Evolutionary conservation across 2,797 vertebrate species (phyloP).

Genomic region (Ctenosaura bakeri): DNA sequence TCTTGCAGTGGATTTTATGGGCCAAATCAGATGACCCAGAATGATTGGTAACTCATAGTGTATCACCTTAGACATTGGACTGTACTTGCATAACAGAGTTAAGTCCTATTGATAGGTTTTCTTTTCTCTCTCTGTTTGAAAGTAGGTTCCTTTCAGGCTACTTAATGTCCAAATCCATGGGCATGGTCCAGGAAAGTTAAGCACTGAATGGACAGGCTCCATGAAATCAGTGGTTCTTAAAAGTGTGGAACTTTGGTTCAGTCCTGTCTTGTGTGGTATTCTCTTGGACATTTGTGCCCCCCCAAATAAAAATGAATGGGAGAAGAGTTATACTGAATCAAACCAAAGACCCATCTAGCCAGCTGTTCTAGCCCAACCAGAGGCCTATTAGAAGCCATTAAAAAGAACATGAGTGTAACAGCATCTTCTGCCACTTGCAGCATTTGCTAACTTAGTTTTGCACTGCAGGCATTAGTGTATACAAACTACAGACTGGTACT

Average conservation of each 20-base stretch:
- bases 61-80: not conserved
- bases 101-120: not conserved
- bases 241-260: too few relatives aligned
- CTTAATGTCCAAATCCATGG: not conserved
- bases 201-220: not conserved
- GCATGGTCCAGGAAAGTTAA: not conserved
- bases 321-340: too few relatives aligned
- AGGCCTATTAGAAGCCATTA: too few relatives aligned
- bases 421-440: constrained; percentile 44
- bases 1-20: not conserved
- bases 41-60: not conserved
- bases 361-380: too few relatives aligned
- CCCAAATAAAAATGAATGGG: constrained; percentile 50
- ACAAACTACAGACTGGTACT: not conserved
- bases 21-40: not conserved
- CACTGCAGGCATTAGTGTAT: not conserved
- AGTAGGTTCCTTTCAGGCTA: not conserved
- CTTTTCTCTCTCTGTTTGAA: too few relatives aligned
- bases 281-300: constrained; percentile 48
- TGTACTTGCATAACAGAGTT: not conserved
- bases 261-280: not conserved
- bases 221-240: not conserved
- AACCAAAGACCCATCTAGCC: too few relatives aligned
- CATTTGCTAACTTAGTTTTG: constrained; percentile 50
- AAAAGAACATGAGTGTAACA: too few relatives aligned